Conservation (phyloP, 1,140 invertebrate species). For the Heliconius hewitsoni region DNA sequence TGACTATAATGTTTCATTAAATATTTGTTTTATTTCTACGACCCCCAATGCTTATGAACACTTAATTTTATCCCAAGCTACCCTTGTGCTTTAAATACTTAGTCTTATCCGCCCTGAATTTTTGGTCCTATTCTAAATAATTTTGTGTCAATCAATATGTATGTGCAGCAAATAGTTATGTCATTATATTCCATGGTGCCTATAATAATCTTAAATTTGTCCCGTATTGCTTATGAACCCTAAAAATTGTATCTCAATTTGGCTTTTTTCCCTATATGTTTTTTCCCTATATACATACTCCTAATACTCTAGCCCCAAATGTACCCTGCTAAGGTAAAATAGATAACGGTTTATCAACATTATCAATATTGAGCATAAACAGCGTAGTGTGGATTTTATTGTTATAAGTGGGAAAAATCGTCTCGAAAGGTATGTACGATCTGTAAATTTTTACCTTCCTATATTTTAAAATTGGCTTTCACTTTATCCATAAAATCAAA, state of each 20-base stretch:
- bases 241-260: background rate
- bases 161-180: background rate
- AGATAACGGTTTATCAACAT: background rate
- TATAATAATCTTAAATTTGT: background rate
- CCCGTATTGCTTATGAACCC: background rate
- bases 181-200: no score
- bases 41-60: background rate
- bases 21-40: background rate
- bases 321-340: background rate
- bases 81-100: no score
- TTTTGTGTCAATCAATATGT: background rate
- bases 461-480: background rate
- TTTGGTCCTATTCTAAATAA: background rate
- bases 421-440: background rate
- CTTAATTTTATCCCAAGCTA: background rate
- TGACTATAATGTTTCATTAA: background rate
- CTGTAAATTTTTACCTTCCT: conserved; percentile 4
- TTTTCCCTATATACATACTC: no score
- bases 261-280: no score
- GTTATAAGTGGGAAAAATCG: background rate
- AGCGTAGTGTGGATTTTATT: background rate
- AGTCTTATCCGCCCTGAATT: background rate
- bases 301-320: background rate
- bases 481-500: background rate
- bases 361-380: background rate